Evolutionary conservation across 1,140 invertebrate species (phyloP), one percentile per base, ranked within the genome.

Genomic region (Brachystomella parvula): DNA sequence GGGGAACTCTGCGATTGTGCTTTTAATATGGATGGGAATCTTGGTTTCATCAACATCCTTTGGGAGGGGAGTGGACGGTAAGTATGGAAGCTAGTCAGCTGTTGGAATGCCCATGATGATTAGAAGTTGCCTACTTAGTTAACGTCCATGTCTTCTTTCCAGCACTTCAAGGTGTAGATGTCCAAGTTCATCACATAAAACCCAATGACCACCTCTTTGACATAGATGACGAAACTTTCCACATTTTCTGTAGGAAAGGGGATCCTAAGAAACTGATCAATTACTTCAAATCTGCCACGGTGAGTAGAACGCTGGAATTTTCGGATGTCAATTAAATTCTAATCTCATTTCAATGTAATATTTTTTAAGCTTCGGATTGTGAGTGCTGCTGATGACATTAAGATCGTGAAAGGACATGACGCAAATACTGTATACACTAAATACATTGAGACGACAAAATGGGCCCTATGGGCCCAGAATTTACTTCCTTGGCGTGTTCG

Each of bases 381-480:
- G 2, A 71, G 69, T 39, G 57, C 69, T 17, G 69, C 72, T 2
- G 72, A 73, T 6, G 69, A 73, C 32, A 71, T 71, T n/a, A 71
- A 69, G 26, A 9, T 73, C 12, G 53, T 73, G 15, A 66, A 61
- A 56, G 72, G 72, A 3, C 6, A 19, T 19, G 59, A 47, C 47
- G 44, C 63, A 2, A 21, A 60, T 2, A 69, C 71, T 15, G 72
- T 73, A 3, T 53, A 63, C 29, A 12, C 35, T 2, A 65, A 71
- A 47, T 71, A 67, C 44, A 35, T 29, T 24, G 53, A 63, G 2
- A 67, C 64, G 24, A 64, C 69, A 0, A 65, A 61, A 33, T 69
- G 65, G 62, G 47, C 61, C 29, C 47, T 71, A 24, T 71, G 72
- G 69, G 62, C 67, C 12, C 35, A 64, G 12, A 70, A 73, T 62